Conservation (phyloP, 2,888 invertebrate genomes). For the Glyphotaelius pellucidus region DNA sequence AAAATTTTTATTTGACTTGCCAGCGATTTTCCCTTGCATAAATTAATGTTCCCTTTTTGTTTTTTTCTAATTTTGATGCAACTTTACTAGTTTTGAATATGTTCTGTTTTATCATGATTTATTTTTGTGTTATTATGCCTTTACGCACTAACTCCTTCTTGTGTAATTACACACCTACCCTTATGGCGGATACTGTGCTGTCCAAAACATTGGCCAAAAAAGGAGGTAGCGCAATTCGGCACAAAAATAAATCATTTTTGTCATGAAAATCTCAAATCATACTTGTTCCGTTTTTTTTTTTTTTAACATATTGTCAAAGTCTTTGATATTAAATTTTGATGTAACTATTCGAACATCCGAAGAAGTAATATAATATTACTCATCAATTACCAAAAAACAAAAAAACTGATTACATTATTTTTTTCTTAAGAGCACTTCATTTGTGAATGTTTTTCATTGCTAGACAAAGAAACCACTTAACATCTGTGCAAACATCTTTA, state of each 20-base stretch:
- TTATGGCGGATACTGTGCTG: too few species aligned
- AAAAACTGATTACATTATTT: neutral
- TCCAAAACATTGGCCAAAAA: too few species aligned
- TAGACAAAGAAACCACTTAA: neutral
- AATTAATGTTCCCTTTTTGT: neutral
- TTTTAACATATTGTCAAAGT: neutral
- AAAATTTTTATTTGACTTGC: neutral
- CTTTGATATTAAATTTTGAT: neutral
- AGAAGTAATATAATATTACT: neutral
- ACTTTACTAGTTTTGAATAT: neutral
- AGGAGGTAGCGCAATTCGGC: too few species aligned
- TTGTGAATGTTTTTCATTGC: neutral
- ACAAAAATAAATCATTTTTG: too few species aligned
- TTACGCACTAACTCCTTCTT: too few species aligned
- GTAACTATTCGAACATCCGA: neutral
- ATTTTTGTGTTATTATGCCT: too few species aligned
- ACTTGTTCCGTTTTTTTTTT: neutral
- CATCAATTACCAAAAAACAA: neutral
- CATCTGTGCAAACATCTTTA: neutral
- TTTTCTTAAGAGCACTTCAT: neutral
- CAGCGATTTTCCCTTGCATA: neutral
- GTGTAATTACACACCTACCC: too few species aligned
- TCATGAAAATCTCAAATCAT: too few species aligned
- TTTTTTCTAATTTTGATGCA: neutral
- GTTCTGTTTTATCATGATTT: neutral